Conservation (phyloP, 1,140 invertebrate species). For the Mycetomoellerius zeteki region DNA sequence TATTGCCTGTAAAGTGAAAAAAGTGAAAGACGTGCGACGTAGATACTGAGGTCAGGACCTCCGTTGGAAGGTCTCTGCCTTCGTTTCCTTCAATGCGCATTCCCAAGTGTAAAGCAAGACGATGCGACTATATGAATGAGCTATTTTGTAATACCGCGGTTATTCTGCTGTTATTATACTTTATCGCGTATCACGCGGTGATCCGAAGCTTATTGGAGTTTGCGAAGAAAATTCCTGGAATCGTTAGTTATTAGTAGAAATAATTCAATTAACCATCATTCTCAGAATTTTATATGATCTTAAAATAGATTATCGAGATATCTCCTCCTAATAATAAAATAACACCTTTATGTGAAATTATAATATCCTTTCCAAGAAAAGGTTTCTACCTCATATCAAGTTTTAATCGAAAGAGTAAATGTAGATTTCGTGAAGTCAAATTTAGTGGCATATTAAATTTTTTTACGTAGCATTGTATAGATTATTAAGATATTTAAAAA, state of each 20-base stretch:
- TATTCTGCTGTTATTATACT: slow-evolving; percentile 13
- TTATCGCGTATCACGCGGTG: background rate
- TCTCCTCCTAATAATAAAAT: slow-evolving; percentile 1
- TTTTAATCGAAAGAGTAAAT: slow-evolving; percentile 8
- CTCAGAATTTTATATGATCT: background rate
- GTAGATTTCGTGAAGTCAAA: background rate
- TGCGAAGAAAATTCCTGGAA: background rate
- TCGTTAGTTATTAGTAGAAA: slow-evolving; percentile 26
- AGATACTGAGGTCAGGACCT: slow-evolving; percentile 66
- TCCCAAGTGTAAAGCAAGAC: slow-evolving; percentile 32
- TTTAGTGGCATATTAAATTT: background rate
- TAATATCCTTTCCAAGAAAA: background rate
- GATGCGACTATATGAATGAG: slow-evolving; percentile 12
- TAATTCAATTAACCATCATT: slow-evolving; percentile 43
- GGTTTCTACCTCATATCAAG: background rate
- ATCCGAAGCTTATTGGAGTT: slow-evolving; percentile 4
- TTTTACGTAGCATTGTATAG: background rate
- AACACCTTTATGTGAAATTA: background rate
- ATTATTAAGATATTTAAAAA: background rate
- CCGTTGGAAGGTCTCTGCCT: slow-evolving; percentile 55
- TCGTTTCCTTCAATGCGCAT: slow-evolving; percentile 30
- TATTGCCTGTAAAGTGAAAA: slow-evolving; percentile 54
- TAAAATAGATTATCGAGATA: background rate
- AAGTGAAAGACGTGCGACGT: slow-evolving; percentile 39
- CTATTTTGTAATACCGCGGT: slow-evolving; percentile 12